phyloP scores from a whole-genome alignment of 2,888 invertebrate genomes.

The Nephrotoma flavescens region DNA sequence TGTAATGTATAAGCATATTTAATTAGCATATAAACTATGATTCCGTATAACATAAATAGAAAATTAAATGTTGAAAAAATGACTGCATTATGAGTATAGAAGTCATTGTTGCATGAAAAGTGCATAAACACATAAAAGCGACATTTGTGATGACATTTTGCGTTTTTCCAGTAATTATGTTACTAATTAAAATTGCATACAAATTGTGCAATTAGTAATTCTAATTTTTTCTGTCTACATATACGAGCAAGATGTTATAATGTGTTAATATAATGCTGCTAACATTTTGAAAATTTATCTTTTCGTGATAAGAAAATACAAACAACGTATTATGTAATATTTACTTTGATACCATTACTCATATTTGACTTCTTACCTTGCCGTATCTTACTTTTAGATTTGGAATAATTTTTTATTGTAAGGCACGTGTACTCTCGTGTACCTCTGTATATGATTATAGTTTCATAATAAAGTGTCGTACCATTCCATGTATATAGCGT shows the following conservation, averaged over 20 bases:
- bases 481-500: neutral
- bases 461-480: no score
- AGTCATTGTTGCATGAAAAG: neutral
- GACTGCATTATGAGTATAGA: neutral
- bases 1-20: neutral
- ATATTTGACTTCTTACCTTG: neutral
- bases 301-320: neutral
- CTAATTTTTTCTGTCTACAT: no score
- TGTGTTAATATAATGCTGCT: neutral
- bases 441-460: no score
- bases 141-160: neutral
- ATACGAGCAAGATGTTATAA: neutral
- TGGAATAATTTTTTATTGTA: neutral
- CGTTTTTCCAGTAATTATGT: neutral
- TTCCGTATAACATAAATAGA: neutral
- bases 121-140: neutral
- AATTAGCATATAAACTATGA: neutral
- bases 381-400: neutral
- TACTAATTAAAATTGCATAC: neutral
- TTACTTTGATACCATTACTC: neutral
- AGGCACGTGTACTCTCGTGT: neutral
- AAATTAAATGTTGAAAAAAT: neutral
- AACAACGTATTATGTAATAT: neutral
- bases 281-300: neutral
- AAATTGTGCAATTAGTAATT: neutral